Evolutionary conservation across 2,797 vertebrate species (phyloP).

Genomic region (Rachycentron canadum): DNA sequence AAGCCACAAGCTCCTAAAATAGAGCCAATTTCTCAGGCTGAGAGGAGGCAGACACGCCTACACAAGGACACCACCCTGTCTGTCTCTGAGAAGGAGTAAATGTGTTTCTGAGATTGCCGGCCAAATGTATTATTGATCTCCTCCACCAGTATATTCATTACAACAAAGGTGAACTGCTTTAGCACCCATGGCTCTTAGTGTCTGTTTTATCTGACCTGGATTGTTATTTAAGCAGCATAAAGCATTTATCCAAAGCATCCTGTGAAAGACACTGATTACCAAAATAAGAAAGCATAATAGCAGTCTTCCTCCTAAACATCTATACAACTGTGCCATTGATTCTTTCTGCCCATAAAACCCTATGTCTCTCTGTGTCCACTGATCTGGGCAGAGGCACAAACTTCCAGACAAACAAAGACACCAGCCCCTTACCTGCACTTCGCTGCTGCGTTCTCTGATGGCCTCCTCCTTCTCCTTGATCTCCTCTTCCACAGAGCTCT

Average conservation of each 20-base stretch:
- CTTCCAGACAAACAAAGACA: conserved; percentile 11
- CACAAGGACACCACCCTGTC: conserved; percentile 47
- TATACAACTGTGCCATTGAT: background rate
- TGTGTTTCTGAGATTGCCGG: conserved; percentile 22
- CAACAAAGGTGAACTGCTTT: conserved; percentile 29
- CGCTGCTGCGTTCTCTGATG: conserved; percentile 91
- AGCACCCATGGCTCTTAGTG: background rate
- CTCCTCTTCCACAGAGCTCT: conserved; percentile 94
- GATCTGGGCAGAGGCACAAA: conserved; percentile 3
- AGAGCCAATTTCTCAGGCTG: conserved; percentile 66
- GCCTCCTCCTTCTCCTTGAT: conserved; percentile 96
- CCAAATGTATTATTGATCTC: conserved; percentile 55
- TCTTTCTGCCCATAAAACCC: background rate
- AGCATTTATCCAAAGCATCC: background rate
- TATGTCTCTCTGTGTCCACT: background rate
- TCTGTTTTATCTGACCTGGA: conserved; percentile 6
- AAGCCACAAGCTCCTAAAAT: conserved; percentile 73
- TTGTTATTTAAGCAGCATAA: background rate
- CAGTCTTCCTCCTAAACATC: background rate
- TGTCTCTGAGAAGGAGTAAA: conserved; percentile 45
- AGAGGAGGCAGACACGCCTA: conserved; percentile 53
- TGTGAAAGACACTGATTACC: background rate
- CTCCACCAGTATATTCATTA: conserved; percentile 17
- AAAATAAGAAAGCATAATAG: background rate
- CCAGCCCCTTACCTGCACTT: conserved; percentile 91